Base-by-base conservation (phyloP, 1,140 invertebrate genomes). In the Lepeophtheirus salmonis region DNA sequence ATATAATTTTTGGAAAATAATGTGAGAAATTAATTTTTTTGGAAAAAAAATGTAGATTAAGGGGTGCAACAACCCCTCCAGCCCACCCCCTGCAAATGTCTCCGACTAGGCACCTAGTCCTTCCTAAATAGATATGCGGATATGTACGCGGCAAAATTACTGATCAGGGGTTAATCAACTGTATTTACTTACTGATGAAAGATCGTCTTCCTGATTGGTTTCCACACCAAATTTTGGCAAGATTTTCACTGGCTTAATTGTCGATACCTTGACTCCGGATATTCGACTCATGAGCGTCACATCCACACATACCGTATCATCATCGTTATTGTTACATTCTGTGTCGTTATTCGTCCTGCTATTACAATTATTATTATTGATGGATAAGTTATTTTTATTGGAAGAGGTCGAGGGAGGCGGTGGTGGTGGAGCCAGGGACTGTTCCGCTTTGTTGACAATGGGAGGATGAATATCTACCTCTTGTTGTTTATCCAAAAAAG, bases 181-280 rank as follows among this genome's bases (percentile, higher is more conserved):
- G 30, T 6, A 41, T n/a, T 10, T 41, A 6, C 30, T 41, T 71
- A 85, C 82, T 71, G 84, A 80, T 68, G 83, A 83, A 55, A 97
- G 78, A 65, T 92, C 84, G 53, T 87, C 83, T 69, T 95, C 89
- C 66, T 83, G 78, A 12, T 80, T 77, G 49, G 90, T 91, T 66
- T 95, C 89, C 6, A 97, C 89, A 3, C 92, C 94, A 68, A 87
- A 83, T 65, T 83, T 78, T 18, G 94, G 91, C 59, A 96, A 77
- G 56, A 82, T 81, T 69, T 89, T 87, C 50, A 82, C 83, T 51
- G 87, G 88, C 71, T 91, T 89, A 71, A 84, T 89, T 72, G 89
- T 90, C 26, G 86, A 80, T 65, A 84, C 80, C 70, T 89, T 88
- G 13, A 92, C 84, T 49, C 89, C 89, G 56, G 81, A 83, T 68